phyloP scores from a whole-genome alignment of 2,888 invertebrate species.

The Synergus itoensis region DNA sequence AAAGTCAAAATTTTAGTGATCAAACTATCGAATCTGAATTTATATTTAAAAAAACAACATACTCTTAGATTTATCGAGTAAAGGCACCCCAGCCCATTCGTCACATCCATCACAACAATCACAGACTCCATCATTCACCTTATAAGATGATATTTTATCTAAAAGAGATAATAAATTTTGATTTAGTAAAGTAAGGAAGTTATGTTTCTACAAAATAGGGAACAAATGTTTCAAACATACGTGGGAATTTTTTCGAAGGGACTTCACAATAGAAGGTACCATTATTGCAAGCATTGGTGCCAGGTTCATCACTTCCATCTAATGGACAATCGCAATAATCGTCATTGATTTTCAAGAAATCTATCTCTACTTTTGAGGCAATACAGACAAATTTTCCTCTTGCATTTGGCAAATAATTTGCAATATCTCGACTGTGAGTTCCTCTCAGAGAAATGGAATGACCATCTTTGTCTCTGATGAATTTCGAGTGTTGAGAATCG shows the following conservation, averaged over 20 bases:
- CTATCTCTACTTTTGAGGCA: slow-evolving; percentile 78
- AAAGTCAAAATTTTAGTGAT: neutral
- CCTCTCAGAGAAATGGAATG: slow-evolving; percentile 71
- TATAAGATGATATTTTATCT: slow-evolving; percentile 84
- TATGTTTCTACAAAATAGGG: slow-evolving; percentile 2
- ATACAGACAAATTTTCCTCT: slow-evolving; percentile 78
- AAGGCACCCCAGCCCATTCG: slow-evolving; percentile 81
- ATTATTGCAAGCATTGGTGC: slow-evolving; percentile 92
- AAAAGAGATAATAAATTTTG: slow-evolving; percentile 21
- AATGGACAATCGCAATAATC: slow-evolving; percentile 90
- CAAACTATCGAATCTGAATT: neutral
- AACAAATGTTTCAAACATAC: slow-evolving; percentile 49
- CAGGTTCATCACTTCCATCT: slow-evolving; percentile 89
- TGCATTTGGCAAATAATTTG: slow-evolving; percentile 77
- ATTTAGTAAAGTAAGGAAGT: neutral
- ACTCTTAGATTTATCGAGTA: slow-evolving; percentile 24
- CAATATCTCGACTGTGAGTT: slow-evolving; percentile 76
- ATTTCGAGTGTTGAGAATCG: slow-evolving; percentile 59
- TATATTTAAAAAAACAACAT: neutral
- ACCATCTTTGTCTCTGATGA: slow-evolving; percentile 59
- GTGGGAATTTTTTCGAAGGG: slow-evolving; percentile 46
- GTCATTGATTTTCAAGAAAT: slow-evolving; percentile 85
- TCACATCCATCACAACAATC: slow-evolving; percentile 97
- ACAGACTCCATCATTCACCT: slow-evolving; percentile 96
- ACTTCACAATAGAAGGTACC: slow-evolving; percentile 89